These are phyloP conservation scores for Chiloscyllium punctatum DNA, from an alignment of 2,797 vertebrate genomes.

Conservation along the genomic window DNA sequence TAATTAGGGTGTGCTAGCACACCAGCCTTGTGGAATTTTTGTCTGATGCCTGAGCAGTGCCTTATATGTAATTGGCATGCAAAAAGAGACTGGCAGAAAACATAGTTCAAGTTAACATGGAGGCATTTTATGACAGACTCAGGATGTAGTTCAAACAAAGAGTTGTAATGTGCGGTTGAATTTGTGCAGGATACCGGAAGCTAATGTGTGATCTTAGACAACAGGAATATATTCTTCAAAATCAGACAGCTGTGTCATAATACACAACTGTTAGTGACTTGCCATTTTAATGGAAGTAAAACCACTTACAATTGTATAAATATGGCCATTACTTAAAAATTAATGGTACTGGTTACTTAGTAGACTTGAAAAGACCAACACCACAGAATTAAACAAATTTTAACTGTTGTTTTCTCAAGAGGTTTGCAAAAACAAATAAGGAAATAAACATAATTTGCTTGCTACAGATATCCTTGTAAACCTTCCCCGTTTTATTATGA, in stretches of 20 bases:
- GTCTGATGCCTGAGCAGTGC: slow-evolving; percentile 77
- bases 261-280: slow-evolving; percentile 45
- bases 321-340: slow-evolving; percentile 56
- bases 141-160: slow-evolving; percentile 56
- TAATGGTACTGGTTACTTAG: slow-evolving; percentile 48
- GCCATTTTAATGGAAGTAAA: slow-evolving; percentile 42
- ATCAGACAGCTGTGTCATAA: slow-evolving; percentile 40
- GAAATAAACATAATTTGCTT: neutral
- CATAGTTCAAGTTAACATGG: slow-evolving; percentile 56
- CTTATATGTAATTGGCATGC: slow-evolving; percentile 79
- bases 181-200: slow-evolving; percentile 55
- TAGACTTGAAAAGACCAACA: slow-evolving; percentile 48
- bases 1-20: slow-evolving; percentile 88
- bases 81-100: slow-evolving; percentile 72
- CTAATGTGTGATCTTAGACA: slow-evolving; percentile 43
- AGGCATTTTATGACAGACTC: slow-evolving; percentile 66
- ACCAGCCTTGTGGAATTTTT: slow-evolving; percentile 82
- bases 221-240: slow-evolving; percentile 44
- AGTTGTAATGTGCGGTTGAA: slow-evolving; percentile 56
- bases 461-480: neutral
- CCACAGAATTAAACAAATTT: slow-evolving; percentile 34
- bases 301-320: slow-evolving; percentile 62
- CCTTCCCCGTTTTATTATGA: neutral
- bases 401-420: slow-evolving; percentile 41
- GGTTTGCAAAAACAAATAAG: neutral